A percentile compares a stretch with the other conserved stretches of the same genome.
These are phyloP conservation scores for Acanthoscelides obtectus DNA, from an alignment of 2,888 invertebrate genomes.

Conservation along the genomic window DNA sequence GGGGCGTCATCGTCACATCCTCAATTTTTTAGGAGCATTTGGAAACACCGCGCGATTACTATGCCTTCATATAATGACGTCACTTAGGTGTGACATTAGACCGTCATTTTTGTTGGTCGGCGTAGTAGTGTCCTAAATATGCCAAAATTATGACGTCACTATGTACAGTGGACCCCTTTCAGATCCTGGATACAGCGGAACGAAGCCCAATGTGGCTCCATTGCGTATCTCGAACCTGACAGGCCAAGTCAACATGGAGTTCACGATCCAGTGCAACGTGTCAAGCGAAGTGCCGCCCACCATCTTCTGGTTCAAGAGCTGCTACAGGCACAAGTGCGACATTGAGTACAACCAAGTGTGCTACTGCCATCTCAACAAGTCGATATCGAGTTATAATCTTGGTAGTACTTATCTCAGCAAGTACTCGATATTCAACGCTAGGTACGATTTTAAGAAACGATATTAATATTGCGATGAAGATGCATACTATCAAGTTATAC, in stretches of 20 bases:
- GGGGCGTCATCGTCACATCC: no score
- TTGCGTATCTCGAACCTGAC: constrained; percentile 36
- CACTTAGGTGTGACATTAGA: no score
- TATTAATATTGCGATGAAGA: no score
- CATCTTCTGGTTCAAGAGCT: constrained; percentile 43
- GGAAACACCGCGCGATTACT: no score
- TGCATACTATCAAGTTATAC: no score
- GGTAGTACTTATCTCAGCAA: constrained; percentile 40
- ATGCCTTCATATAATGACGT: no score
- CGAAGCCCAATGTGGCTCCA: constrained; percentile 34
- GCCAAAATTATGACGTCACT: no score
- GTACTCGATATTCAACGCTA: constrained; percentile 38
- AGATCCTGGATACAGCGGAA: constrained; percentile 32
- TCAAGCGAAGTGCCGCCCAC: constrained; percentile 37
- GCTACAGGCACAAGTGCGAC: constrained; percentile 35
- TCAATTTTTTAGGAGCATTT: no score
- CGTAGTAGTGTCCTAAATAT: no score
- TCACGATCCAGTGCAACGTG: constrained; percentile 42
- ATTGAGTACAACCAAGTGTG: constrained; percentile 33
- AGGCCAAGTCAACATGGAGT: constrained; percentile 33
- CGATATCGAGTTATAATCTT: constrained; percentile 28
- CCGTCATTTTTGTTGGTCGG: no score
- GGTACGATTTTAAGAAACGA: constrained; percentile 12
- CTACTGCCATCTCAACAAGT: constrained; percentile 34
- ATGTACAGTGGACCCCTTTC: no score